phyloP scores from a whole-genome alignment of 1,140 invertebrate genomes.

The Drosophila seguyi region DNA sequence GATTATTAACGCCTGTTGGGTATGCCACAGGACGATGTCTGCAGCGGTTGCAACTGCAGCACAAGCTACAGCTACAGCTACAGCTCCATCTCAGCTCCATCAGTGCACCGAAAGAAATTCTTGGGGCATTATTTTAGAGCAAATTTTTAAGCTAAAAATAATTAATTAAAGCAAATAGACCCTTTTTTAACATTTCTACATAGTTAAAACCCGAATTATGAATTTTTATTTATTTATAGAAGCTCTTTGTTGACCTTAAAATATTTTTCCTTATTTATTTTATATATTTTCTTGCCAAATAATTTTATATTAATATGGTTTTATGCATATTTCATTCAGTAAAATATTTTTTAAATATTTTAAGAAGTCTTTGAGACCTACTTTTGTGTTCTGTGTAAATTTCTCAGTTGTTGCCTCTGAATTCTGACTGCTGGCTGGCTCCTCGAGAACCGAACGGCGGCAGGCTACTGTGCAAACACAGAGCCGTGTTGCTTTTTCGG shows the following conservation, averaged over 20 bases:
- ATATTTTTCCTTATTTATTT: background rate
- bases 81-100: slow-evolving; percentile 28
- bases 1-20: slow-evolving; percentile 82
- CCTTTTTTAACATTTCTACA: too few relatives aligned
- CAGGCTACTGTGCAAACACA: slow-evolving; percentile 78
- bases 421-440: slow-evolving; percentile 12
- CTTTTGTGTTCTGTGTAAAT: background rate
- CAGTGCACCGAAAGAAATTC: slow-evolving; percentile 4
- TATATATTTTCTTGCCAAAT: background rate
- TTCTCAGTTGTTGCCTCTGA: slow-evolving; percentile 10
- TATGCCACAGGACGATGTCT: slow-evolving; percentile 81
- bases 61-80: slow-evolving; percentile 23
- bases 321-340: background rate
- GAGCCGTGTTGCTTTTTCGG: slow-evolving; percentile 67
- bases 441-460: slow-evolving; percentile 18
- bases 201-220: too few relatives aligned
- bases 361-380: background rate
- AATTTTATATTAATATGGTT: background rate
- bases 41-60: slow-evolving; percentile 37
- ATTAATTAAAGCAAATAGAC: too few relatives aligned
- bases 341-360: background rate
- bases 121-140: too few relatives aligned
- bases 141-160: too few relatives aligned
- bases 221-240: background rate
- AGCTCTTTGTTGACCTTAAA: background rate